phyloP scores from a whole-genome alignment of 2,888 invertebrate genomes.

The Hyposoter didymator region DNA sequence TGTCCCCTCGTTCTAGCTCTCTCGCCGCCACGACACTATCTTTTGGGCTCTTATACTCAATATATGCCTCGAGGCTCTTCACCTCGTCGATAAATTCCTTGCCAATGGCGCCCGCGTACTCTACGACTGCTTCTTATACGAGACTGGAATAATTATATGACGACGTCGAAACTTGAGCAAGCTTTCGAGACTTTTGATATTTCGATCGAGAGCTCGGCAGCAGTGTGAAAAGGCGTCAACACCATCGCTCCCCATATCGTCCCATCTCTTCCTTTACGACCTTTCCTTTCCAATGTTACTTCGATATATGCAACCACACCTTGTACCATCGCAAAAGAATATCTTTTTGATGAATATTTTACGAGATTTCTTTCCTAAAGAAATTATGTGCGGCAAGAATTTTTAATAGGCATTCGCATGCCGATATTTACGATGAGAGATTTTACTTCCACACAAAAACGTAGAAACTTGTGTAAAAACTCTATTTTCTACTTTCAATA shows the following conservation, averaged over 20 bases:
- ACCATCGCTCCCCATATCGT: not conserved
- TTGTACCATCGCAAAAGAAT: not conserved
- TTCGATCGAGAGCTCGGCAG: not conserved
- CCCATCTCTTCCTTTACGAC: not conserved
- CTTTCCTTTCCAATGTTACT: not conserved
- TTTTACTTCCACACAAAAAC: not conserved
- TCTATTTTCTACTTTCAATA: not conserved
- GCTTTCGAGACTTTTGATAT: conserved; percentile 27
- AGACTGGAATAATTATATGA: conserved; percentile 64
- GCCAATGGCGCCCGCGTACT: conserved; percentile 47
- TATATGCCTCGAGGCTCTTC: conserved; percentile 43
- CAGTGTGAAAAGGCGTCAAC: conserved; percentile 3
- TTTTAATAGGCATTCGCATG: not conserved
- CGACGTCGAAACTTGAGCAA: conserved; percentile 32
- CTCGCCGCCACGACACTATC: not conserved
- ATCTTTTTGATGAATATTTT: conserved; percentile 16
- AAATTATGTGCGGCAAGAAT: not conserved
- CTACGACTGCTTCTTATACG: conserved; percentile 48
- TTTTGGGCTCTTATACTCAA: conserved; percentile 7
- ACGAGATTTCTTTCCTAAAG: not conserved
- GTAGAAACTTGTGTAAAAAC: not conserved
- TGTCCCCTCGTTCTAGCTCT: not conserved
- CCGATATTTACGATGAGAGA: not conserved
- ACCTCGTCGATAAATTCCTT: conserved; percentile 59
- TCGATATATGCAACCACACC: not conserved